These are phyloP conservation scores for Herpetotheres cachinnans DNA, from an alignment of 2,113 vertebrate species.

Conservation along the genomic window DNA sequence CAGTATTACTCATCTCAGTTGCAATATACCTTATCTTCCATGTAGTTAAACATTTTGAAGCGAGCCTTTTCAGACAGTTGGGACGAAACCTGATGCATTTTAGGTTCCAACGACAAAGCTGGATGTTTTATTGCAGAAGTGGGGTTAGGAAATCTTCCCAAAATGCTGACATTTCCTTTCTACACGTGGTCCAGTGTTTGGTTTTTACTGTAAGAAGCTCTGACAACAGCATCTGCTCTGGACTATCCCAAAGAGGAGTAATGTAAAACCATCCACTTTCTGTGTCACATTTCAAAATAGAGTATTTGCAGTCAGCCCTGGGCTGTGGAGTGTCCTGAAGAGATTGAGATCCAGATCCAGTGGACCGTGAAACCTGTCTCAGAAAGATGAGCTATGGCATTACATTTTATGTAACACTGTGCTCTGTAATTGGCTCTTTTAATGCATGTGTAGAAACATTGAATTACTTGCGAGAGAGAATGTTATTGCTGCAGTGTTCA, in stretches of 20 bases:
- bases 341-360: conserved; percentile 3
- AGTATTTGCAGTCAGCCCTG: not conserved
- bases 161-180: not conserved
- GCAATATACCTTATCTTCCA: not conserved
- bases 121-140: not conserved
- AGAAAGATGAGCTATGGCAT: conserved; percentile 28
- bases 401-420: not conserved
- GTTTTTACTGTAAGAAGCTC: not conserved
- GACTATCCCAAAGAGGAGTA: not conserved
- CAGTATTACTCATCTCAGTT: not conserved
- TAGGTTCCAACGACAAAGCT: not conserved
- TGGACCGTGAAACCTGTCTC: conserved; percentile 12
- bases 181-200: not conserved
- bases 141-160: not conserved
- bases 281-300: not conserved
- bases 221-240: not conserved
- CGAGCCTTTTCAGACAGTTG: not conserved
- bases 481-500: not conserved
- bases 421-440: not conserved
- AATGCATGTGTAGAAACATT: not conserved
- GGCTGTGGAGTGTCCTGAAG: not conserved
- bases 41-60: not conserved
- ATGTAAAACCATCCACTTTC: not conserved
- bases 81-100: not conserved
- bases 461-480: not conserved